Conservation (phyloP, 2,797 vertebrate genomes). For the Molossus alvarezi region DNA sequence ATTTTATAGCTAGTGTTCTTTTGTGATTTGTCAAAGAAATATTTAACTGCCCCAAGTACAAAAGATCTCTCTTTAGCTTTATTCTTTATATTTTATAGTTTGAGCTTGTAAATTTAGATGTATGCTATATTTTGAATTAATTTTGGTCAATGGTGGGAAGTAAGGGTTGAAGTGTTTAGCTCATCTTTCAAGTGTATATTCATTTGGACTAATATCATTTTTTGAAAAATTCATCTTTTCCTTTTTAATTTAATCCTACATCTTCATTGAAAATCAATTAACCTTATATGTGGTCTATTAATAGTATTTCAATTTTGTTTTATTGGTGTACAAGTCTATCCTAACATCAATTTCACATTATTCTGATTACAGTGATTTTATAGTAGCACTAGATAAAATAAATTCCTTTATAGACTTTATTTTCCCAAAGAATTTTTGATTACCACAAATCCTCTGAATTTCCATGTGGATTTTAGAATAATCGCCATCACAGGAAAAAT, state of each 20-base stretch:
- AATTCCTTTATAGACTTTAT: not conserved
- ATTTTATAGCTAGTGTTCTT: not conserved
- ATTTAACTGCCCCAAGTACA: not conserved
- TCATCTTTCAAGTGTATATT: not conserved
- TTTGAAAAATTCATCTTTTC: not conserved
- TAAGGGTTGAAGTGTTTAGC: not conserved
- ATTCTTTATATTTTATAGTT: not conserved
- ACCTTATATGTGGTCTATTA: not conserved
- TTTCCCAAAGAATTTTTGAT: not conserved
- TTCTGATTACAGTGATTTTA: not conserved
- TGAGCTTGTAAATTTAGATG: not conserved
- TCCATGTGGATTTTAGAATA: not conserved
- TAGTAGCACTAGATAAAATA: not conserved
- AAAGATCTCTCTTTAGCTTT: not conserved
- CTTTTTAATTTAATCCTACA: not conserved
- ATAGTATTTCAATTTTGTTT: not conserved
- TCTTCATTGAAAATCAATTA: not conserved
- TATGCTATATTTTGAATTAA: not conserved
- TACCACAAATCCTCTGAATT: not conserved
- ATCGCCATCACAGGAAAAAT: not conserved
- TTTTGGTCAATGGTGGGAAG: not conserved
- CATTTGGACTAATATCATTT: not conserved
- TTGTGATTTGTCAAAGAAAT: not conserved
- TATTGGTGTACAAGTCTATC: not conserved
- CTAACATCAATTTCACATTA: not conserved